Evolutionary conservation across 2,797 vertebrate genomes (phyloP), one percentile per base, ranked within the genome.

Genomic region (Glossophaga mutica): DNA sequence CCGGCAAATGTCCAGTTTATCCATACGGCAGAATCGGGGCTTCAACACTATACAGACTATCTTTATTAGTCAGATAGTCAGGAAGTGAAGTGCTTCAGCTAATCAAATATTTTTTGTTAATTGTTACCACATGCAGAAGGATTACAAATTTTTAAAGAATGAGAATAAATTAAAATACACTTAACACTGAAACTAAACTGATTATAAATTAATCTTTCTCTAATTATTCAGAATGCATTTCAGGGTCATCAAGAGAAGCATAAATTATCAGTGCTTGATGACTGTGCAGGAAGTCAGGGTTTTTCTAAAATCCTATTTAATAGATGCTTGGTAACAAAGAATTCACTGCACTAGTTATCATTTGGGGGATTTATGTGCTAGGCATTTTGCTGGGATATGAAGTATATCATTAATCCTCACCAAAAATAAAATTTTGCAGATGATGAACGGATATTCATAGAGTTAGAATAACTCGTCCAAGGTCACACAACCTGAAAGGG

Each of bases 81-180:
- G 96, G 95, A 97, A 98, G 92, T 90, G 44, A 67, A 90, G 89
- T 95, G 83, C 85, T 91, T 79, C 48, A 94, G 87, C 97, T 97
- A 97, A 98, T 97, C 97, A 98, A 97, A 97, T 98, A 95, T 94
- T 96, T 96, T 95, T 92, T 78, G 93, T 94, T 96, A 97, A 97
- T 97, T 97, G 93, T 97, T 96, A 94, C 96, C 96, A 96, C 97
- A 98, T 98, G 97, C 94, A 96, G 96, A 96, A 97, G 44, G 83
- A 94, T 96, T 97, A 96, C 83, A 96, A 90, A 90, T 93, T 97
- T 97, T 96, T 93, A 95, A 97, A 97, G 96, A 98, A 97, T 96
- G 91, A 96, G 97, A 97, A 98, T 98, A 97, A 97, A 98, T 98
- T 98, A 98, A 97, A 97, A 98, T 97, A 97, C 67, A 96, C 97